Evolutionary conservation across 1,140 invertebrate species (phyloP), one percentile per base, ranked within the genome.

Genomic region (Drosophila pseudoobscura): DNA sequence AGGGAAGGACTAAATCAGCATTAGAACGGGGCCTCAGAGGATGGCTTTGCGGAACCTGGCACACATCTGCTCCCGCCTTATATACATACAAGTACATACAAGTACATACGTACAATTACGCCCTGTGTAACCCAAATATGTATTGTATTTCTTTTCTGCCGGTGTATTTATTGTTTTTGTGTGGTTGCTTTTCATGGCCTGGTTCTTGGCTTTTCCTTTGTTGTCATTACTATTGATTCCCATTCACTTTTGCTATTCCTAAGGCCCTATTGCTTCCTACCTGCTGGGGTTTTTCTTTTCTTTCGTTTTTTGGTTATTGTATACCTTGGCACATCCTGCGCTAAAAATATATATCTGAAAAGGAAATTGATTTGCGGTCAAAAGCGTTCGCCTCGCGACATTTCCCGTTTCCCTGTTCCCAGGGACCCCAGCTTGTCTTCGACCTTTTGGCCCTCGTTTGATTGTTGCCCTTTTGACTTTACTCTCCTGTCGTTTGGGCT

Each of bases 271-370:
- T 11, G 31, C 31, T 11, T 39, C 0, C 35, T 24, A 45, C 20
- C 39, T 78, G 73, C 66, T 55, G 17, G 39, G 13, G 43, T 59
- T 50, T 9, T 8, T 13, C 11, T 53, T 22, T 29, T 15, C 17
- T 17, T 17, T 17, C 17, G 17, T 17, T 26, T 61, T 61, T 11
- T 31, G 15, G 24, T 41, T 74, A 51, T 56, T 75, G 54, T 66
- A 76, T 75, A 45, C 59, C 61, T 50, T 49, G 35, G 26, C 59
- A 63, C 58, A 76, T 79, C 72, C 80, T 84, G 80, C 47, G 72
- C 80, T 84, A 84, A 84, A 84, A 84, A 84, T 79, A 79, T 84
- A 84, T 84, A 84, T 76, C 43, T 74, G 53, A 65, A 84, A 73
- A 75, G 80, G 66, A 84, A 84, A 84, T 84, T 84, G 80, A 84